Evolutionary conservation across 2,888 invertebrate species (phyloP).

Genomic region (Philonicus albiceps): DNA sequence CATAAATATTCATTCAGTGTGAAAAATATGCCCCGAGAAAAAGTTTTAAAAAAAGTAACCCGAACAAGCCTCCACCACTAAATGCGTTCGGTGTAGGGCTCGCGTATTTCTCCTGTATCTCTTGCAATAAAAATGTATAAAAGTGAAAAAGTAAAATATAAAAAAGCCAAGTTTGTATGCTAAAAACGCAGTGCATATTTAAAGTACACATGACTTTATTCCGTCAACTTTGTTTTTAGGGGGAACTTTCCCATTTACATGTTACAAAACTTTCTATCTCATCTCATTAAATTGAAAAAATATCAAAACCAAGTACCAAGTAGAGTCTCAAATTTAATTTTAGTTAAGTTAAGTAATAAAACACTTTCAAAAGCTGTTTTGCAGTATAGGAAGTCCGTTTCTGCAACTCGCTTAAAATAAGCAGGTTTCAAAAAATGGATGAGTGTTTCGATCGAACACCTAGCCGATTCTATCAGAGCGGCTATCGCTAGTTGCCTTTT

Average conservation of each 20-base stretch:
- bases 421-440: too few relatives aligned
- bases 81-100: background rate
- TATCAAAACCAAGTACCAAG: too few relatives aligned
- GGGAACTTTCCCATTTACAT: background rate
- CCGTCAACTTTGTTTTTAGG: background rate
- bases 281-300: background rate
- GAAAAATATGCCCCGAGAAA: slow-evolving; percentile 23
- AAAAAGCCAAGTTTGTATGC: background rate
- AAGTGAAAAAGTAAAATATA: background rate
- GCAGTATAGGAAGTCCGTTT: too few relatives aligned
- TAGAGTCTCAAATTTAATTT: too few relatives aligned
- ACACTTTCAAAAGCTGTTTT: too few relatives aligned
- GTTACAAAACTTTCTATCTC: background rate
- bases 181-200: background rate
- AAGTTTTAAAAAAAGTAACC: slow-evolving; percentile 8
- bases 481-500: too few relatives aligned
- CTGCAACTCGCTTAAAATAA: too few relatives aligned
- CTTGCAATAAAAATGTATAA: background rate
- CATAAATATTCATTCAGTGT: slow-evolving; percentile 31
- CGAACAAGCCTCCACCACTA: background rate
- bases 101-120: background rate
- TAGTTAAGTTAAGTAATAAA: too few relatives aligned
- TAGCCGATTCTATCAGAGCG: too few relatives aligned
- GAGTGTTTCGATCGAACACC: too few relatives aligned
- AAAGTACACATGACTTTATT: background rate